These are phyloP conservation scores for Leucopsar rothschildi DNA, from an alignment of 2,113 vertebrate species.

Conservation along the genomic window DNA sequence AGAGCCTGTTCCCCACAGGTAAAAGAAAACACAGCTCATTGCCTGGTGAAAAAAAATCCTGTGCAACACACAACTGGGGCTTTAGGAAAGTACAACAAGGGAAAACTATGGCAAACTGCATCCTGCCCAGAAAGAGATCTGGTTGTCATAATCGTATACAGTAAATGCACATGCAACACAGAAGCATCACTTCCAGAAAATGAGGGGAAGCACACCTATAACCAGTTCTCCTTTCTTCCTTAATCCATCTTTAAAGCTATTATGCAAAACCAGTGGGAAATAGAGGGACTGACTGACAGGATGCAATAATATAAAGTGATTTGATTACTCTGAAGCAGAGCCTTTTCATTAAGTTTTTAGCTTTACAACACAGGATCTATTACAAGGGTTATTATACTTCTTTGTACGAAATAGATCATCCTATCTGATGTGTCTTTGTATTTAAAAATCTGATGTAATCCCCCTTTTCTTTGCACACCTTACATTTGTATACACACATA, in stretches of 20 bases:
- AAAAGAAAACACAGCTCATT: neutral
- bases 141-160: neutral
- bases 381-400: neutral
- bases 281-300: slow-evolving; percentile 36
- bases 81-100: neutral
- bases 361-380: slow-evolving; percentile 27
- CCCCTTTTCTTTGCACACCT: neutral
- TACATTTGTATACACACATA: neutral
- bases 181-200: neutral
- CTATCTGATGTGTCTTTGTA: neutral
- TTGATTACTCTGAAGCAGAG: slow-evolving; percentile 35
- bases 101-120: neutral
- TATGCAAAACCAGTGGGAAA: slow-evolving; percentile 32
- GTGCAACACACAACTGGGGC: neutral
- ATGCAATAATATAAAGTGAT: slow-evolving; percentile 19
- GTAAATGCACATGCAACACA: neutral
- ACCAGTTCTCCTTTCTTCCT: neutral
- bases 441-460: neutral
- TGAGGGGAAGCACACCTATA: neutral
- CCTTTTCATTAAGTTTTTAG: slow-evolving; percentile 57
- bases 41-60: neutral
- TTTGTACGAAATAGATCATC: neutral
- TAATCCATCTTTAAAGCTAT: slow-evolving; percentile 1
- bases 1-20: neutral
- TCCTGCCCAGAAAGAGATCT: neutral